Evolutionary conservation across 2,113 vertebrate species (phyloP).

Genomic region (Penelope pileata): DNA sequence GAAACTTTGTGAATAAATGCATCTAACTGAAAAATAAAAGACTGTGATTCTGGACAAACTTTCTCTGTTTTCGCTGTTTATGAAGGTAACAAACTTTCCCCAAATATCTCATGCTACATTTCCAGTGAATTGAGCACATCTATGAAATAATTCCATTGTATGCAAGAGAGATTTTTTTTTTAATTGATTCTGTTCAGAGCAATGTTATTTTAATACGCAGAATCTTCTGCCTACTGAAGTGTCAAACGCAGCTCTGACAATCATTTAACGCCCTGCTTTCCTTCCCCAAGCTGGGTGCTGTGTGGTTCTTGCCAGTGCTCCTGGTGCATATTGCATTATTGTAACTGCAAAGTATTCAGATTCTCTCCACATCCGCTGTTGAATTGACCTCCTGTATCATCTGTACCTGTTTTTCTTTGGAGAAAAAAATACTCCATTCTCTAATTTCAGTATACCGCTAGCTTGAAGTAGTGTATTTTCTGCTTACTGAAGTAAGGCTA

Average conservation of each 20-base stretch:
- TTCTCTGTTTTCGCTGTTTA: neutral
- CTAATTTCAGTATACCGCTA: neutral
- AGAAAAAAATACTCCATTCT: neutral
- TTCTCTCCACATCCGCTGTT: neutral
- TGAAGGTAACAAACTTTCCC: neutral
- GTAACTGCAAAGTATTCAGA: neutral
- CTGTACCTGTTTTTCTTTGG: neutral
- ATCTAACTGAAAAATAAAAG: neutral
- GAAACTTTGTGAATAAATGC: neutral
- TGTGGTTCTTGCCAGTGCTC: neutral
- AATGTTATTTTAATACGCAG: neutral
- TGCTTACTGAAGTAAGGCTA: slow-evolving; percentile 42
- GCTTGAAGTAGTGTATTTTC: neutral
- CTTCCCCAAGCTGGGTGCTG: neutral
- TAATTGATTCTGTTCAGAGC: neutral
- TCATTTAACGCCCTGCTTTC: neutral
- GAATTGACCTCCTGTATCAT: neutral
- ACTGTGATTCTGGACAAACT: neutral
- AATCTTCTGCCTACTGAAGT: neutral
- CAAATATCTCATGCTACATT: neutral
- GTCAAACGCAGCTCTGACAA: neutral
- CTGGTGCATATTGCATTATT: neutral
- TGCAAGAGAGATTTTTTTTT: neutral
- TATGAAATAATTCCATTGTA: neutral
- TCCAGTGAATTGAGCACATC: neutral